These are phyloP conservation scores for Mactromeris polynyma DNA, from an alignment of 2,888 invertebrate species.

Conservation along the genomic window DNA sequence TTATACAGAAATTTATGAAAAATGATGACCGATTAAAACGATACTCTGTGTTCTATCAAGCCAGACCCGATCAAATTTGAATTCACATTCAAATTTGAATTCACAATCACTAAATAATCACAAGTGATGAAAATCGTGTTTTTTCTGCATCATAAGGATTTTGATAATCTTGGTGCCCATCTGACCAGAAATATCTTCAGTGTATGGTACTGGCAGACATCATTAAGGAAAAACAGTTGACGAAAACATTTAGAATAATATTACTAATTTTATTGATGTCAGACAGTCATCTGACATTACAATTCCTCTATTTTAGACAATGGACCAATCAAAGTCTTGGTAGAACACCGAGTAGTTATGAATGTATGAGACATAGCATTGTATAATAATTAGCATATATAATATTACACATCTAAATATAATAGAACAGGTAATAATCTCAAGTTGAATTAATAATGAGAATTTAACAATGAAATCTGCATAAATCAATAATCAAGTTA, in stretches of 20 bases:
- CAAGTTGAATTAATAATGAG: conserved; percentile 13
- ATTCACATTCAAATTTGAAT: too few species aligned
- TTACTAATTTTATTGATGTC: too few species aligned
- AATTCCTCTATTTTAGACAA: too few species aligned
- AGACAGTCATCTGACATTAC: too few species aligned
- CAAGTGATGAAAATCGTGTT: background rate
- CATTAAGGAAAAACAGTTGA: too few species aligned
- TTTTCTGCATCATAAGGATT: too few species aligned
- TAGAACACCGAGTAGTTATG: background rate
- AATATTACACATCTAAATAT: conserved; percentile 25
- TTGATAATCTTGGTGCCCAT: too few species aligned
- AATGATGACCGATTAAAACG: background rate
- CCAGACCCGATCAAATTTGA: too few species aligned
- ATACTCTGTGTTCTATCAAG: background rate
- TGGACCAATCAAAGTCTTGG: too few species aligned
- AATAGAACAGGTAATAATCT: conserved; percentile 5
- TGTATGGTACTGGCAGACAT: too few species aligned
- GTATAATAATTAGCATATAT: conserved; percentile 16
- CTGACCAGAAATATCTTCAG: too few species aligned
- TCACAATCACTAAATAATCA: background rate
- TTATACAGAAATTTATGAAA: background rate
- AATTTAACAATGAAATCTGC: conserved; percentile 23
- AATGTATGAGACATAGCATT: background rate
- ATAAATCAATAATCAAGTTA: background rate
- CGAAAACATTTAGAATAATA: too few species aligned